Conservation (phyloP, 2,113 vertebrate species). For the Apodemus sylvaticus region DNA sequence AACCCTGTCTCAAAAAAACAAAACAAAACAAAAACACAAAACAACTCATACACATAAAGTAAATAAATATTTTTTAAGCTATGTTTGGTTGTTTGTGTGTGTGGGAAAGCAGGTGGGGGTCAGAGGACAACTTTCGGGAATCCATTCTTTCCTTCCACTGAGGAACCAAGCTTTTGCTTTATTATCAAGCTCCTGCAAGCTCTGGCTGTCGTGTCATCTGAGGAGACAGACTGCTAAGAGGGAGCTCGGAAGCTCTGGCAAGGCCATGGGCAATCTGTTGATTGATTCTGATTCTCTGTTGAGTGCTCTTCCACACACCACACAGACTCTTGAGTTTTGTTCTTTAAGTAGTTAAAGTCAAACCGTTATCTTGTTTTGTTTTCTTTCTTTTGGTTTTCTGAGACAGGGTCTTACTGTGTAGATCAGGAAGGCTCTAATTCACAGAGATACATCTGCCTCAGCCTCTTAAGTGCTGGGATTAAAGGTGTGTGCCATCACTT, state of each 20-base stretch:
- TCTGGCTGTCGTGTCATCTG: not conserved
- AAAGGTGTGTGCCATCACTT: not conserved
- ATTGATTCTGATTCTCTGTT: not conserved
- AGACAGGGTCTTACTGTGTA: not conserved
- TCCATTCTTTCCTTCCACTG: not conserved
- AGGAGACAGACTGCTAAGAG: not conserved
- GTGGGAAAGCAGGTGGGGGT: not conserved
- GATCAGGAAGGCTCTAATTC: not conserved
- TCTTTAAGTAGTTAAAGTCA: not conserved
- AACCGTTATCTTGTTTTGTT: not conserved
- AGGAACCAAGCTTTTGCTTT: not conserved
- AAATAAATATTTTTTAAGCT: too few species aligned
- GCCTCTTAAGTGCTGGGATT: not conserved
- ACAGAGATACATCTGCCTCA: not conserved
- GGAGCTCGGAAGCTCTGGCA: not conserved
- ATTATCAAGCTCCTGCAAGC: rapidly evolving
- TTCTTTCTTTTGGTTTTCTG: not conserved
- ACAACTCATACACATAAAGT: too few species aligned
- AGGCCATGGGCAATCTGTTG: not conserved
- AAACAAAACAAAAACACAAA: too few species aligned
- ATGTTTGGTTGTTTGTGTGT: too few species aligned
- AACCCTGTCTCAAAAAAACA: too few species aligned
- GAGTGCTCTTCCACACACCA: not conserved
- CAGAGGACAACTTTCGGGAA: not conserved
- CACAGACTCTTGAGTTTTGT: not conserved